Evolutionary conservation across 1,140 invertebrate genomes (phyloP).

Genomic region (Leptonema lineaticorne): DNA sequence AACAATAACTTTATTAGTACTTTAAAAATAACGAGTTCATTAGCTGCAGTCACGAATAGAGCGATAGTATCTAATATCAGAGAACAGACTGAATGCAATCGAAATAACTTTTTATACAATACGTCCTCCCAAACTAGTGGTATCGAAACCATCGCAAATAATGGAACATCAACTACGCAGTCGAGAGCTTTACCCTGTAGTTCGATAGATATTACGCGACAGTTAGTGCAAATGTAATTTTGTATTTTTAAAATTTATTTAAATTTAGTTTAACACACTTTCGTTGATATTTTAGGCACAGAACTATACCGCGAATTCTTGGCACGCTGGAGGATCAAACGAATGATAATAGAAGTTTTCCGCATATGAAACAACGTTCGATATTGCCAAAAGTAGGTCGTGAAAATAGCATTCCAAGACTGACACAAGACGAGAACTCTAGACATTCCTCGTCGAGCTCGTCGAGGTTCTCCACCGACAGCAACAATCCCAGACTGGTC

Average conservation of each 20-base stretch:
- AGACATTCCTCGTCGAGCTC: slow-evolving; percentile 34
- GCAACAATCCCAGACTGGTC: slow-evolving; percentile 30
- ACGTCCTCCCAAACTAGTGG: slow-evolving; percentile 16
- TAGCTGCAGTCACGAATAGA: slow-evolving; percentile 35
- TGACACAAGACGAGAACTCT: slow-evolving; percentile 40
- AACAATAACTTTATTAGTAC: slow-evolving; percentile 42
- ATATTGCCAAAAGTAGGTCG: slow-evolving; percentile 42
- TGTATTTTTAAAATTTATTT: not conserved
- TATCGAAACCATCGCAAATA: slow-evolving; percentile 12
- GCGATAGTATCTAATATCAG: slow-evolving; percentile 28
- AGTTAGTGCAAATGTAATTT: slow-evolving; percentile 34
- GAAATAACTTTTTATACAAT: slow-evolving; percentile 32
- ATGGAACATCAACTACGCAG: slow-evolving; percentile 42
- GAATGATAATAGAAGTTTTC: slow-evolving; percentile 29
- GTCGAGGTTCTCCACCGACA: slow-evolving; percentile 32
- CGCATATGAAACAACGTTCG: slow-evolving; percentile 35
- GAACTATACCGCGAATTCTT: slow-evolving; percentile 53
- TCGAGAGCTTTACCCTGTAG: slow-evolving; percentile 43
- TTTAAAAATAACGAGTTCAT: slow-evolving; percentile 40
- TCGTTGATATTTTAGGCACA: slow-evolving; percentile 45
- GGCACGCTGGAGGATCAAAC: slow-evolving; percentile 46
- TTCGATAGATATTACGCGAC: slow-evolving; percentile 45
- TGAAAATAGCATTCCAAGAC: slow-evolving; percentile 45
- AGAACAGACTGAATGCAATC: slow-evolving; percentile 36
- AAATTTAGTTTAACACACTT: not conserved